Percentiles rank a stretch among this genome's conserved stretches.
Evolutionary conservation across 1,140 invertebrate genomes (phyloP).

Genomic region (Papilio polyxenes): DNA sequence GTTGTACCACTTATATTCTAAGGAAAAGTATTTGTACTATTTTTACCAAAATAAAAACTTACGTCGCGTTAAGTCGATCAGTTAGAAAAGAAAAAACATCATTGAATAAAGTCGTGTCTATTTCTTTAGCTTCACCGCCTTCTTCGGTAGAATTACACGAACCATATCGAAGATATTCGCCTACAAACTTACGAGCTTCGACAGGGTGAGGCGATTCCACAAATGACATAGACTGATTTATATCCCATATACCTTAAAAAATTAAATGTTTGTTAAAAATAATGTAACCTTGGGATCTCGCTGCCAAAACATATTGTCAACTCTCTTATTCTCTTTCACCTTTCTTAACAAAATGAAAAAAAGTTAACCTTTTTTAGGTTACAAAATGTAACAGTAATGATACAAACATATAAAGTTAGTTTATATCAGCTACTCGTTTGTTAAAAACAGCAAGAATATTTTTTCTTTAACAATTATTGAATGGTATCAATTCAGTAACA

Average conservation of each 20-base stretch:
- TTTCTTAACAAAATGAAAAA: too few relatives aligned
- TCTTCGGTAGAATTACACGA: conserved; percentile 65
- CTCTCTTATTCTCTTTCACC: too few relatives aligned
- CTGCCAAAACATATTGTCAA: neutral
- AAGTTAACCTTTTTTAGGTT: too few relatives aligned
- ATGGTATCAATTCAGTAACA: neutral
- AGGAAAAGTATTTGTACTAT: neutral
- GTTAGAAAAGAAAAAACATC: conserved; percentile 72
- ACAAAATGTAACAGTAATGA: too few relatives aligned
- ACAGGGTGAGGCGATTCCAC: conserved; percentile 66
- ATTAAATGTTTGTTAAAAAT: conserved; percentile 10
- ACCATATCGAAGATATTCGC: conserved; percentile 69
- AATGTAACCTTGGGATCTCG: neutral
- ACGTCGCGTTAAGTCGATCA: conserved; percentile 72
- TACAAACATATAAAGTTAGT: too few relatives aligned
- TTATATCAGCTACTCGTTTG: neutral
- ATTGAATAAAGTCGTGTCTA: conserved; percentile 62
- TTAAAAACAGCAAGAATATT: neutral
- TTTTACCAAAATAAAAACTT: conserved; percentile 42
- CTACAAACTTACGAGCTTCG: conserved; percentile 73
- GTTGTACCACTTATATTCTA: neutral
- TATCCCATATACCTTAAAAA: conserved; percentile 65
- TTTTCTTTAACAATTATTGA: neutral
- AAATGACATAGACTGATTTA: conserved; percentile 55
- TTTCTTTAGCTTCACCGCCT: conserved; percentile 49